Conservation (phyloP, 2,797 vertebrate species). For the Triplophysa yarkandensis region DNA sequence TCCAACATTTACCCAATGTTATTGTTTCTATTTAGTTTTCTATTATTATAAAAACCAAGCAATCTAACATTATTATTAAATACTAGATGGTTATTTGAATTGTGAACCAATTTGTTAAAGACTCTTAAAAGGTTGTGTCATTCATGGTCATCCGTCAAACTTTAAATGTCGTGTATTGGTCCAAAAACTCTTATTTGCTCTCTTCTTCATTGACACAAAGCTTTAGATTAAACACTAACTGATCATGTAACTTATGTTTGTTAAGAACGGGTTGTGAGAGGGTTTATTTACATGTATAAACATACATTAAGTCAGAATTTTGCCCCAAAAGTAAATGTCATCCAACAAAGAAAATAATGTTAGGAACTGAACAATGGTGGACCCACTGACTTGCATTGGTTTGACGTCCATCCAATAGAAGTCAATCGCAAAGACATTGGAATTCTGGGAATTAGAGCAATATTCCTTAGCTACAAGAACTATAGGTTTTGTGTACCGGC, state of each 20-base stretch:
- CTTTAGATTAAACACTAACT: not conserved
- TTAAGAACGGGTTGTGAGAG: too few relatives aligned
- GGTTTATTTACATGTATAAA: too few relatives aligned
- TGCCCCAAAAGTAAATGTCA: too few relatives aligned
- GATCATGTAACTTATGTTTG: too few relatives aligned
- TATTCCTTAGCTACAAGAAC: not conserved
- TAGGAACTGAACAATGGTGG: too few relatives aligned
- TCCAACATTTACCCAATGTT: not conserved
- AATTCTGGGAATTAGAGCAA: too few relatives aligned
- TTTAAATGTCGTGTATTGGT: slow-evolving; percentile 34
- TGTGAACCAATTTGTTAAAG: not conserved
- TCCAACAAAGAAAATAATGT: too few relatives aligned
- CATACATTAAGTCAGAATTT: too few relatives aligned
- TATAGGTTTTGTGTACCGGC: not conserved
- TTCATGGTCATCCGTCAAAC: not conserved
- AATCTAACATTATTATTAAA: not conserved
- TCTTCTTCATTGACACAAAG: not conserved
- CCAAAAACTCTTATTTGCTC: not conserved
- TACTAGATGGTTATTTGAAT: not conserved
- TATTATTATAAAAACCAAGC: not conserved
- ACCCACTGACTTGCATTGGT: too few relatives aligned
- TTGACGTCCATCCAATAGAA: too few relatives aligned
- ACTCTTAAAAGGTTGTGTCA: not conserved
- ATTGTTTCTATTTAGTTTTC: not conserved
- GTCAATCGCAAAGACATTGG: too few relatives aligned